Base-by-base conservation (phyloP, 2,888 invertebrate genomes). In the Sesamia inferens region DNA sequence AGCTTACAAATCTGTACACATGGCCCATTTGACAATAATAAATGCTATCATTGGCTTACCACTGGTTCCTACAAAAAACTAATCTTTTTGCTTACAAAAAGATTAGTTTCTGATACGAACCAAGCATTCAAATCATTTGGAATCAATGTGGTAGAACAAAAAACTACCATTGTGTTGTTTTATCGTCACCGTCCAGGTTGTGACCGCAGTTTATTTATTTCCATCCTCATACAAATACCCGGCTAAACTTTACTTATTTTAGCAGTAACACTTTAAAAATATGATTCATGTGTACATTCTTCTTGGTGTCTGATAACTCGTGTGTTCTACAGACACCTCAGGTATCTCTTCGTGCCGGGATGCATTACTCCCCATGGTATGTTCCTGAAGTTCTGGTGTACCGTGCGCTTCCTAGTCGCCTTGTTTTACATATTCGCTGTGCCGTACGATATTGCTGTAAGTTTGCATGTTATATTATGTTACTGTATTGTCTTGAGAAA, bases 351-450 rank as follows among this genome's bases (percentile, higher is more conserved):
- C 73, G n/a, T 96, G 64, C 95, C 95, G 0, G 89, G 91, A 39
- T 91, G 92, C 68, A 94, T 96, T 62, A 95, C 95, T 57, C 96
- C 96, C n/a, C 91, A 96, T 74, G 96, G 96, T 24, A 87, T 94
- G 62, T 96, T 96, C 79, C 84, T 96, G 65, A 95, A 95, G 86
- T 78, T 93, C 44, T 96, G 96, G 96, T 96, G 95, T 70, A 63
- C 88, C 0, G 55, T 96, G 22, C 89, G 96, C 59, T 90, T 94
- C 42, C 2, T 92, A 1, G 62, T 91, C 31, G 94, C 95, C 0
- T 48, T 94, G 13, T 93, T 90, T 79, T 94, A 95, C 82, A 91
- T 94, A 54, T 63, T 94, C 31, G 76, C 88, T 10, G 90, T 95
- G 4, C 96, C 96, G 0, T 95, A 95, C 82, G 91, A 93, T 78